Evolutionary conservation across 2,797 vertebrate species (phyloP).

Genomic region (Syncerus caffer): DNA sequence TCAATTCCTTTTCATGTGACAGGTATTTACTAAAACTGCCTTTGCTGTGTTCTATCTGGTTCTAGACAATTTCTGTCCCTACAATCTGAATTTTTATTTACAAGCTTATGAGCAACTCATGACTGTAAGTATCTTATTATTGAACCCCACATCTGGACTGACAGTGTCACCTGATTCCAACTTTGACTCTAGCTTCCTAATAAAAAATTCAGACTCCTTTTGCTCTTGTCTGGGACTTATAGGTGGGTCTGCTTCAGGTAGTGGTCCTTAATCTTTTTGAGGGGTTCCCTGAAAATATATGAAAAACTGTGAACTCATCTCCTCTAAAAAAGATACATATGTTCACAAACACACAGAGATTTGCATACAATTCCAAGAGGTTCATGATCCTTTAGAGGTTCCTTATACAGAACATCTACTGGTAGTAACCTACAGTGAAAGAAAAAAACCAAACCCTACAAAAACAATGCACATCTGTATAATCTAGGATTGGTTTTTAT

Average conservation of each 20-base stretch:
- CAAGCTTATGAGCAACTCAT: background rate
- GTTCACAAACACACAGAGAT: conserved; percentile 2
- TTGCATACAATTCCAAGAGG: background rate
- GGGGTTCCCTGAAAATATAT: background rate
- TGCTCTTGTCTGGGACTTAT: background rate
- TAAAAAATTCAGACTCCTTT: background rate
- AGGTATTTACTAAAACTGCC: background rate
- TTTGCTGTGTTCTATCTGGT: background rate
- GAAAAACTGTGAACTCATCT: conserved; percentile 1
- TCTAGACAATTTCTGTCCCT: background rate
- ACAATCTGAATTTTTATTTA: background rate
- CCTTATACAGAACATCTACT: background rate
- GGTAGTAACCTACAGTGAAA: background rate
- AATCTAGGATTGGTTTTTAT: background rate
- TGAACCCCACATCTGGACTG: background rate
- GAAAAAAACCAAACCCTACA: background rate
- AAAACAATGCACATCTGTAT: background rate
- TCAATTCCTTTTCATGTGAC: background rate
- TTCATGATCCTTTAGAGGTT: background rate
- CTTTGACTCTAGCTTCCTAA: background rate
- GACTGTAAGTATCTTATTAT: background rate
- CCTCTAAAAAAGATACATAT: background rate
- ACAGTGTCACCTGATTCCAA: background rate
- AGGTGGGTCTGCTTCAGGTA: background rate
- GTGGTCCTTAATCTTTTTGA: background rate